Conservation (phyloP, 1,140 invertebrate genomes). For the Cardiocondyla obscurior region DNA sequence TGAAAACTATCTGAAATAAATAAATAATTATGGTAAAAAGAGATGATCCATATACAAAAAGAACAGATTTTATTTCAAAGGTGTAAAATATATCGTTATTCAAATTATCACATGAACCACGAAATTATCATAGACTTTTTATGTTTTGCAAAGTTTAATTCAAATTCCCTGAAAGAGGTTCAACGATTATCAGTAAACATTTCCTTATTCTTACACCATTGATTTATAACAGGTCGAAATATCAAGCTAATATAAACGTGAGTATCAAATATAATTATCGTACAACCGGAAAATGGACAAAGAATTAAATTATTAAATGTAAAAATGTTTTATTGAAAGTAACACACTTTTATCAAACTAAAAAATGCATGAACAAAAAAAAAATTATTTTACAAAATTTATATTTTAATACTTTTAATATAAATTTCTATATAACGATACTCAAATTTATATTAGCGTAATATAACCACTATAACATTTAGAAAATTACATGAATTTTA, state of each 20-base stretch:
- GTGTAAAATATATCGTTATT: slow-evolving; percentile 73
- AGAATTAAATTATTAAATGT: background rate
- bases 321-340: no score
- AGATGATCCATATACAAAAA: slow-evolving; percentile 43
- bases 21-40: slow-evolving; percentile 80
- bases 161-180: slow-evolving; percentile 65
- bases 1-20: slow-evolving; percentile 84
- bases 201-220: slow-evolving; percentile 76
- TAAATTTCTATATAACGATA: background rate
- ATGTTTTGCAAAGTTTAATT: slow-evolving; percentile 47
- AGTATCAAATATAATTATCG: slow-evolving; percentile 37
- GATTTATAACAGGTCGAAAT: slow-evolving; percentile 65
- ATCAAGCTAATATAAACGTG: slow-evolving; percentile 69
- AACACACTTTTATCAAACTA: background rate
- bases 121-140: slow-evolving; percentile 61
- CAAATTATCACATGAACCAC: slow-evolving; percentile 58
- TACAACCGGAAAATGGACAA: background rate
- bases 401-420: slow-evolving; percentile 4
- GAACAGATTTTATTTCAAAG: slow-evolving; percentile 72
- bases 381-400: background rate
- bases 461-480: slow-evolving; percentile 46
- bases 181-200: slow-evolving; percentile 54
- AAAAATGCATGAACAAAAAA: background rate
- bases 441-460: slow-evolving; percentile 64
- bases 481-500: slow-evolving; percentile 55